phyloP scores from a whole-genome alignment of 2,888 invertebrate species.

The Ormyrus thymus region DNA sequence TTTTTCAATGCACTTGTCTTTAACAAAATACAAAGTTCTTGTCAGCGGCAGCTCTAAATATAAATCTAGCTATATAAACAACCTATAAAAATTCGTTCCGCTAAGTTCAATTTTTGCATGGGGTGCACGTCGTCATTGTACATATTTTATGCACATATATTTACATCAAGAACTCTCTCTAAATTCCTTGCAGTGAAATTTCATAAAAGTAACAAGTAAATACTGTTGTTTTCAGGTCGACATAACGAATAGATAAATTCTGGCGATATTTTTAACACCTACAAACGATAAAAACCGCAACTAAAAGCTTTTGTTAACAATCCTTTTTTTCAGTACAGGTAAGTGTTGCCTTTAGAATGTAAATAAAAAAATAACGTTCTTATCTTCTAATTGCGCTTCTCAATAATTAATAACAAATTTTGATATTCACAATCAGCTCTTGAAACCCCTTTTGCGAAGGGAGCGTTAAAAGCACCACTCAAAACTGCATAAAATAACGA shows the following conservation, averaged over 20 bases:
- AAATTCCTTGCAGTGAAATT: conserved; percentile 28
- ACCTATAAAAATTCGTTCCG: conserved; percentile 23
- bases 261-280: too few species aligned
- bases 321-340: too few species aligned
- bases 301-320: too few species aligned
- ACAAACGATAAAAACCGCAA: too few species aligned
- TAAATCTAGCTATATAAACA: conserved; percentile 13
- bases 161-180: conserved; percentile 12
- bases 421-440: too few species aligned
- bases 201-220: neutral
- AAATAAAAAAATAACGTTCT: too few species aligned
- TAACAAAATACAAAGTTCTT: neutral
- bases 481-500: neutral
- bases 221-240: neutral
- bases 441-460: too few species aligned
- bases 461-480: too few species aligned
- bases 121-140: conserved; percentile 4
- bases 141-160: conserved; percentile 15
- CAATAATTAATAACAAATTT: too few species aligned
- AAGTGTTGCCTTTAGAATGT: too few species aligned
- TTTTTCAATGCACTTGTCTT: neutral
- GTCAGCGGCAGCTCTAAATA: neutral
- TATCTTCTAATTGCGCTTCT: too few species aligned
- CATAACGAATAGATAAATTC: too few species aligned
- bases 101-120: conserved; percentile 20